Base-by-base conservation (phyloP, 1,140 invertebrate genomes). In the Zaprionus lachaisei region DNA sequence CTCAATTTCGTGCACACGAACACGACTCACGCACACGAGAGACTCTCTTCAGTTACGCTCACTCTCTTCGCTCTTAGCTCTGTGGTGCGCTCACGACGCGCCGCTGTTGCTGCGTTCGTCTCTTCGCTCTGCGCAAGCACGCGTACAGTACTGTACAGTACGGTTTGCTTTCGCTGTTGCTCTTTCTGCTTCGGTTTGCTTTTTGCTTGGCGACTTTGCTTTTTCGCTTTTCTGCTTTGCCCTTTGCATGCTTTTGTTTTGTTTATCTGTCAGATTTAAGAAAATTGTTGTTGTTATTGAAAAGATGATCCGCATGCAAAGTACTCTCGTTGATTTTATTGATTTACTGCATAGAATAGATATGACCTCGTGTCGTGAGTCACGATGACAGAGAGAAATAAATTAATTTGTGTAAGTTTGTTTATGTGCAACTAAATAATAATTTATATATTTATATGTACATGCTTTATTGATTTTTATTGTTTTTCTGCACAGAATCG, bases 141-240 rank as follows among this genome's bases (percentile, higher is more conserved):
- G 5, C 24, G 47, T 64, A 41, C 31, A 31, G 24, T 62, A 11
- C 54, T 37, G 70, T 87, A 83, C 80, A 83, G 84, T 80, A 64
- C 66, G 70, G 77, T 73, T 77, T 71, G 76, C 67, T 68, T 67
- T 62, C 57, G 37, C n/a, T 69, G 28, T 17, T 69, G 47, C 37
- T 61, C 38, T 34, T 60, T 57, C 63, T 79, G 72, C 68, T 76
- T 81, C 15, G 41, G 15, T 47, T 81, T 77, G 72, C 67, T 70
- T 65, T 67, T 26, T 49, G 28, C 24, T 77, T 69, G 64, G n/a
- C n/a, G 41, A 4, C n/a, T n/a, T 47, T 44, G 41, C 64, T 51
- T 73, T 55, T 78, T 68, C 38, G 60, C 63, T 54, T 57, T 67
- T 69, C 34, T 60, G 62, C 62, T 72, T 75, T 76, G 60, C 28